phyloP scores from a whole-genome alignment of 1,140 invertebrate species.

The Papilio aristodemus region DNA sequence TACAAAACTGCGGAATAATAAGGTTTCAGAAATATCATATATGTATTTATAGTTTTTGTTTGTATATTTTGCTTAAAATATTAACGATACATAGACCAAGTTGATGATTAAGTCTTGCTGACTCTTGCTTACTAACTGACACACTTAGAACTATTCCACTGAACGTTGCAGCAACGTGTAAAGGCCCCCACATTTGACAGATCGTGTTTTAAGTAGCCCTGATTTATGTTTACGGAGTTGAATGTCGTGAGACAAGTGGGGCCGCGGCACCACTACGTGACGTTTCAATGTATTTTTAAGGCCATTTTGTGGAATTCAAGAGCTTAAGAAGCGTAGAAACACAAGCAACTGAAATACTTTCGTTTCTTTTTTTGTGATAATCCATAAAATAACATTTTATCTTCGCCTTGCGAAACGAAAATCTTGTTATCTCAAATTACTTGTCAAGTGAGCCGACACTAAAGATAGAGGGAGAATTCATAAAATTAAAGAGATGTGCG shows the following conservation, averaged over 20 bases:
- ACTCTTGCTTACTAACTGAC: not conserved
- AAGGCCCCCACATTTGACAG: conserved; percentile 41
- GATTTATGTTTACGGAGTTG: conserved; percentile 57
- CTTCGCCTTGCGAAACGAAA: conserved; percentile 20
- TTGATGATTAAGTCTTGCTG: too few relatives aligned
- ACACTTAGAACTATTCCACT: conserved; percentile 25
- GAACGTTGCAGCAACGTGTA: conserved; percentile 38
- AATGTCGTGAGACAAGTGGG: conserved; percentile 64
- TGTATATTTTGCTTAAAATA: too few relatives aligned
- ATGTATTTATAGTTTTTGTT: too few relatives aligned
- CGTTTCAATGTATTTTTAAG: conserved; percentile 43
- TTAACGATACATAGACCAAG: too few relatives aligned
- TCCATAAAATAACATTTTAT: conserved; percentile 33
- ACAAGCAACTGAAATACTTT: conserved; percentile 26
- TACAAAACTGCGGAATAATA: too few relatives aligned
- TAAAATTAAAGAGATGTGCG: not conserved
- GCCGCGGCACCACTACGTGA: conserved; percentile 46
- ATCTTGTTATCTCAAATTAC: conserved; percentile 31
- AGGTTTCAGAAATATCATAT: too few relatives aligned
- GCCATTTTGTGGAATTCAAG: conserved; percentile 39
- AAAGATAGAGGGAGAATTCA: not conserved
- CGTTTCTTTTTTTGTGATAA: conserved; percentile 35
- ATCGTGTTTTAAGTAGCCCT: conserved; percentile 59
- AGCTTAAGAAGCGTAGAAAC: conserved; percentile 43
- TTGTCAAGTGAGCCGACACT: conserved; percentile 31